These are phyloP conservation scores for Tigriopus californicus DNA, from an alignment of 2,888 invertebrate species.

Conservation along the genomic window DNA sequence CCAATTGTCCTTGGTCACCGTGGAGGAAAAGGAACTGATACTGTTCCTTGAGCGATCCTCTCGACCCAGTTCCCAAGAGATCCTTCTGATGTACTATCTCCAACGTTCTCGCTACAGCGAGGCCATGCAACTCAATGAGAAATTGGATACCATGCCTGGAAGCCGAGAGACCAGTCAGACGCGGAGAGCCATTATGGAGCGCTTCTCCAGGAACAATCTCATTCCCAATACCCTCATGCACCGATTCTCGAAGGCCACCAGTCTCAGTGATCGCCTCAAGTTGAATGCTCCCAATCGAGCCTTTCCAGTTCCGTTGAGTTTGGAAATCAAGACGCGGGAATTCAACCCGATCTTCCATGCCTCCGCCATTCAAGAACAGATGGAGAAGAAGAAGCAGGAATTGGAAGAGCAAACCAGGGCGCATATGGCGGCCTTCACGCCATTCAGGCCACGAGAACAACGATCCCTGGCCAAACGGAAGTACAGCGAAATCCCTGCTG, in stretches of 20 bases:
- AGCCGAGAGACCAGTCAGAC: neutral
- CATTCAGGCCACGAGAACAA: constrained; percentile 1
- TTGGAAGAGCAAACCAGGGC: neutral
- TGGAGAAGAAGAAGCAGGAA: neutral
- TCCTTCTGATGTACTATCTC: constrained; percentile 49
- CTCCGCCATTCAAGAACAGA: neutral
- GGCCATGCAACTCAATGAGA: constrained; percentile 29
- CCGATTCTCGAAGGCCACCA: no score
- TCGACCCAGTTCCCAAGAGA: constrained; percentile 38
- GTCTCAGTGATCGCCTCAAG: no score
- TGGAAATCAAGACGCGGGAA: neutral
- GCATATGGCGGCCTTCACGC: neutral
- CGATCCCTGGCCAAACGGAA: neutral
- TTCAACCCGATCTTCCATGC: constrained; percentile 1
- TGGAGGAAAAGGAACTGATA: constrained; percentile 48
- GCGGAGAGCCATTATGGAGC: constrained; percentile 1
- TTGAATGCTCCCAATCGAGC: neutral
- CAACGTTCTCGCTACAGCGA: constrained; percentile 32
- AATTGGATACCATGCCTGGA: constrained; percentile 21
- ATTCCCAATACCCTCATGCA: neutral
- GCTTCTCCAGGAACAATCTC: neutral
- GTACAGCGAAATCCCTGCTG: neutral
- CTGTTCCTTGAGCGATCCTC: constrained; percentile 41
- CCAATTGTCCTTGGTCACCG: constrained; percentile 38
- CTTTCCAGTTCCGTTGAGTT: neutral